Percentiles rank a stretch among this genome's conserved stretches.
These are phyloP conservation scores for Pteromalus puparum DNA, from an alignment of 1,140 invertebrate species.

Conservation along the genomic window DNA sequence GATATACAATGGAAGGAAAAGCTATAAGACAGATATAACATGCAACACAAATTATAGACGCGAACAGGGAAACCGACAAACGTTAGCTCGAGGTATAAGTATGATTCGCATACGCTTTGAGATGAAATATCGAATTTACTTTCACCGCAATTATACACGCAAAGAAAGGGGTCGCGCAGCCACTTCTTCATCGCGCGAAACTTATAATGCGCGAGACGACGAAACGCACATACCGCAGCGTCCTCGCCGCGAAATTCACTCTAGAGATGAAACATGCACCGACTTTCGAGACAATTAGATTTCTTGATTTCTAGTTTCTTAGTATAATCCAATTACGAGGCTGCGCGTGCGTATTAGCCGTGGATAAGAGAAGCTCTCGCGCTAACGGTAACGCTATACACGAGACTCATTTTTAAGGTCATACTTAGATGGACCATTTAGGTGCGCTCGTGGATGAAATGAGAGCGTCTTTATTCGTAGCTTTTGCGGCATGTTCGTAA, in stretches of 20 bases:
- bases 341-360: background rate
- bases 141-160: slow-evolving; percentile 9
- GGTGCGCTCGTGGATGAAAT: too few species aligned
- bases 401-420: background rate
- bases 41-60: background rate
- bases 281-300: slow-evolving; percentile 9
- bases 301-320: slow-evolving; percentile 4
- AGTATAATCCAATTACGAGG: background rate
- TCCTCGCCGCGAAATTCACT: background rate
- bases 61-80: background rate
- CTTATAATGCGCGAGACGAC: background rate
- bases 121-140: slow-evolving; percentile 19
- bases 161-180: slow-evolving; percentile 6
- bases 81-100: background rate
- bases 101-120: background rate
- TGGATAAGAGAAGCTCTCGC: background rate
- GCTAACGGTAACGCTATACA: background rate
- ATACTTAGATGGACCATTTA: background rate
- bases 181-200: background rate
- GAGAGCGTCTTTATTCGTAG: too few species aligned
- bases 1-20: too few species aligned
- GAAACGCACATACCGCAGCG: background rate
- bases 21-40: too few species aligned
- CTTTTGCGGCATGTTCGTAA: too few species aligned
- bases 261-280: background rate